Evolutionary conservation across 2,888 invertebrate species (phyloP), one percentile per base, ranked within the genome.

Genomic region (Xestia ashworthii): DNA sequence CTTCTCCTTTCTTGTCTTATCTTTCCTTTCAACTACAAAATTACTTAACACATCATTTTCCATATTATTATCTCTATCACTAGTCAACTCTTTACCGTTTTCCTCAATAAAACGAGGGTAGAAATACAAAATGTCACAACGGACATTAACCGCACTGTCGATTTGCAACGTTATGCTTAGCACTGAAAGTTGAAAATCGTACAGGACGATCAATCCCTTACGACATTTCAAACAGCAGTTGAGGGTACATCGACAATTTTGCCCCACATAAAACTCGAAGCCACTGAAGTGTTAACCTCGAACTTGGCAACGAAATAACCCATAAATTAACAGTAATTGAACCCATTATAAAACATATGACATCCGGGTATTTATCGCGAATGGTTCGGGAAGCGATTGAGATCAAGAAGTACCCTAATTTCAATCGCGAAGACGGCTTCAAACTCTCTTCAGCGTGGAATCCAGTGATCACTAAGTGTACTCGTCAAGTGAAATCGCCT

Each of bases 301-400:
- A 65, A 71, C 66, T 80, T 80, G 80, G 76, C 70, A 80, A 68
- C 38, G 44, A 65, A 60, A 22, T 64, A 22, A 66, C 62, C 64
- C 64, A 72, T 78, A 76, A 81, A 79, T 75, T 75, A 73, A 65
- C 41, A 58, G 67, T 81, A 81, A 85, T 84, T 79, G 75, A 69
- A 71, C 48, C 12, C n/a, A n/a, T n/a, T n/a, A n/a, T n/a, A n/a
- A n/a, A n/a, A n/a, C n/a, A n/a, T n/a, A n/a, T n/a, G n/a, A n/a
- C n/a, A n/a, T n/a, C n/a, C n/a, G n/a, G n/a, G n/a, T n/a, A n/a
- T n/a, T n/a, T n/a, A n/a, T n/a, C n/a, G n/a, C n/a, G n/a, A n/a
- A n/a, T n/a, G n/a, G n/a, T n/a, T n/a, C n/a, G n/a, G n/a, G n/a
- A n/a, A n/a, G n/a, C n/a, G n/a, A n/a, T n/a, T n/a, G n/a, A n/a